Evolutionary conservation across 2,888 invertebrate genomes (phyloP).

Genomic region (Argyresthia albistria): DNA sequence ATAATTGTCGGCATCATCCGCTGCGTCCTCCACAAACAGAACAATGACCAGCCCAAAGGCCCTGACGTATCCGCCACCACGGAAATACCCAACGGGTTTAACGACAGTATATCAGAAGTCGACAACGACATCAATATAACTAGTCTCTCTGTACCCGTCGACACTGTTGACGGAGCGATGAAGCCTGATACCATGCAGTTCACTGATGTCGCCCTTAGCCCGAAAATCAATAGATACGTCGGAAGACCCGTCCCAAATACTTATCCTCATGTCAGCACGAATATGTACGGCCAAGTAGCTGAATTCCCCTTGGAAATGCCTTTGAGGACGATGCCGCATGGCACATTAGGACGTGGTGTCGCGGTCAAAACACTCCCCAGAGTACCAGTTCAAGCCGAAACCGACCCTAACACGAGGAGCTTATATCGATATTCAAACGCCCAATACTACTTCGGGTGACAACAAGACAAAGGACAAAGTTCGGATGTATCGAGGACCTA

Average conservation of each 20-base stretch:
- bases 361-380: conserved; percentile 59
- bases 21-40: conserved; percentile 78
- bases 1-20: conserved; percentile 80
- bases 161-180: conserved; percentile 53
- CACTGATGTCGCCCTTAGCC: conserved; percentile 53
- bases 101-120: conserved; percentile 89
- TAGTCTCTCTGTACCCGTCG: conserved; percentile 76
- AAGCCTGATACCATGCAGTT: conserved; percentile 59
- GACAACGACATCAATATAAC: conserved; percentile 85
- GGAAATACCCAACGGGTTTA: conserved; percentile 85
- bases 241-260: conserved; percentile 63
- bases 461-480: conserved; percentile 68
- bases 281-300: conserved; percentile 67
- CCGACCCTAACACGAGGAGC: conserved; percentile 73
- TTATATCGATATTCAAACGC: conserved; percentile 76
- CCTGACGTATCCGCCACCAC: conserved; percentile 81
- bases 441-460: conserved; percentile 86
- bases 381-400: conserved; percentile 62
- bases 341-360: conserved; percentile 56
- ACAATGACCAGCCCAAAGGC: conserved; percentile 77
- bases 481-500: conserved; percentile 70
- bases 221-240: conserved; percentile 63
- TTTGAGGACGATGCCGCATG: conserved; percentile 60
- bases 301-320: conserved; percentile 70
- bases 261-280: conserved; percentile 61